A percentile compares a stretch with the other conserved stretches of the same genome.
Conservation (phyloP, 2,797 vertebrate species). For the Acanthurus leucopareius region DNA sequence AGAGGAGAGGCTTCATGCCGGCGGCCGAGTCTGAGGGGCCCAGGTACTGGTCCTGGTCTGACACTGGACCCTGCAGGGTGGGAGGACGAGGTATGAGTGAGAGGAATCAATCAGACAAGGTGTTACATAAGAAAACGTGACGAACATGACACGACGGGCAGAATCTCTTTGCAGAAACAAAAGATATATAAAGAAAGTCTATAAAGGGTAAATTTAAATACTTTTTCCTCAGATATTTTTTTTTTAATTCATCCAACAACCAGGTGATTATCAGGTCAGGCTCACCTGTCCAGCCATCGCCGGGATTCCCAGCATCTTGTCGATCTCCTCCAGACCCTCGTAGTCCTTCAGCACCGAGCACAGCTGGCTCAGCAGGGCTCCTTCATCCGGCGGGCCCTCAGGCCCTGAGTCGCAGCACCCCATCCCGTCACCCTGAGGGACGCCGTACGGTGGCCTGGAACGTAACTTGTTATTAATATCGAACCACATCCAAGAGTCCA, state of each 20-base stretch:
- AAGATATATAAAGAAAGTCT: no score
- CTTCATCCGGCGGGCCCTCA: conserved; percentile 92
- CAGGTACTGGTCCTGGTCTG: conserved; percentile 91
- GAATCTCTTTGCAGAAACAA: no score
- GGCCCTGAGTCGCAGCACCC: conserved; percentile 87
- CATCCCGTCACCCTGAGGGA: conserved; percentile 89
- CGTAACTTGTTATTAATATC: not conserved
- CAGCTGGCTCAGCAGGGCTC: conserved; percentile 94
- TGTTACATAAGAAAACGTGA: no score
- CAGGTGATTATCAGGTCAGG: no score
- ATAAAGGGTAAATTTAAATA: no score
- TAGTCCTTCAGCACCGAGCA: conserved; percentile 94
- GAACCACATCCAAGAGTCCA: not conserved
- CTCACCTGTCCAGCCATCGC: conserved; percentile 94
- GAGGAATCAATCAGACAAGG: not conserved
- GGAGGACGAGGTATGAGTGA: not conserved
- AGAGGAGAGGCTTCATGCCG: conserved; percentile 91
- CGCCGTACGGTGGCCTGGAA: conserved; percentile 88
- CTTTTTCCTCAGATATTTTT: no score
- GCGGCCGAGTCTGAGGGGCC: conserved; percentile 87
- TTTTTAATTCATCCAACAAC: no score
- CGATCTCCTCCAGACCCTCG: conserved; percentile 97
- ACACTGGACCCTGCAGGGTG: conserved; percentile 84
- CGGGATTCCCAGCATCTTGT: conserved; percentile 96
- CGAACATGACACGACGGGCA: no score